Evolutionary conservation across 2,113 vertebrate species (phyloP).

Genomic region (Antidorcas marsupialis): DNA sequence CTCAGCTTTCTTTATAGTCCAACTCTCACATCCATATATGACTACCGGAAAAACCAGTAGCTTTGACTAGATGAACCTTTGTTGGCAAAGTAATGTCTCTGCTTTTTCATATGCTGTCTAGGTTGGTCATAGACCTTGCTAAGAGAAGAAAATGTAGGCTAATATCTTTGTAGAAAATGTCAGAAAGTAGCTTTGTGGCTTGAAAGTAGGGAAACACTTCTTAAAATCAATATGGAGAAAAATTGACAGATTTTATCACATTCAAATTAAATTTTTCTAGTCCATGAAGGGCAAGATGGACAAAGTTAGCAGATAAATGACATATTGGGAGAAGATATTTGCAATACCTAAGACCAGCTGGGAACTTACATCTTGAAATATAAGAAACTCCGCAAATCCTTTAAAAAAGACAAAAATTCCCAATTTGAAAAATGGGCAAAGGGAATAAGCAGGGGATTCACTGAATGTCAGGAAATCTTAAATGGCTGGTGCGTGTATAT

Average conservation of each 20-base stretch:
- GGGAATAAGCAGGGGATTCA: background rate
- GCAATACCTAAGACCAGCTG: background rate
- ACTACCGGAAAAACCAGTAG: background rate
- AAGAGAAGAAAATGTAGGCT: background rate
- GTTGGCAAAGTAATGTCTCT: background rate
- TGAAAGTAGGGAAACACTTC: background rate
- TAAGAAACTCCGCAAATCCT: background rate
- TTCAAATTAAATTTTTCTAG: background rate
- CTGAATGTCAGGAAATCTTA: background rate
- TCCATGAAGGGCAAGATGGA: background rate
- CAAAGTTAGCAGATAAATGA: background rate
- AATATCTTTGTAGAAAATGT: background rate
- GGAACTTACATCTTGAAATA: background rate
- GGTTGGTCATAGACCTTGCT: background rate
- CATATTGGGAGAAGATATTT: background rate
- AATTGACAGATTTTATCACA: background rate
- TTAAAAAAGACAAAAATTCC: background rate
- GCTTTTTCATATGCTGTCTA: background rate
- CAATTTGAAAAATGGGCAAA: background rate
- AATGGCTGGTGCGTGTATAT: background rate
- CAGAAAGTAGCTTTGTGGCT: background rate
- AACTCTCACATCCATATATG: background rate
- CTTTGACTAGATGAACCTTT: background rate
- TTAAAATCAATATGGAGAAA: background rate
- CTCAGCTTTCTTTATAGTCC: background rate